Evolutionary conservation across 2,888 invertebrate genomes (phyloP).

Genomic region (Dryadula phaetusa): DNA sequence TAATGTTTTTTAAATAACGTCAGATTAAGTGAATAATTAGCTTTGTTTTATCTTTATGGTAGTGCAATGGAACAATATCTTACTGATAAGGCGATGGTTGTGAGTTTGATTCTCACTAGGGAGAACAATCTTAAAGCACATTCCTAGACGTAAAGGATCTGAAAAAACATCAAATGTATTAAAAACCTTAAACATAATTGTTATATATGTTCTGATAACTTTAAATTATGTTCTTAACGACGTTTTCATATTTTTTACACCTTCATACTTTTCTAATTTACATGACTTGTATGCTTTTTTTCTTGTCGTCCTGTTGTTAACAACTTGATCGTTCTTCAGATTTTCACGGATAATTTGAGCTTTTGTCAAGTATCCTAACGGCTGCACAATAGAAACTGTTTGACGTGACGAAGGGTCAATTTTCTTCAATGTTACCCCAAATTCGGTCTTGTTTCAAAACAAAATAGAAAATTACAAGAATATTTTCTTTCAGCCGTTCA

Average conservation of each 20-base stretch:
- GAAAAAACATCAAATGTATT: no score
- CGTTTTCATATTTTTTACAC: background rate
- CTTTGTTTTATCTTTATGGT: no score
- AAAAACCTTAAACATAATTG: no score
- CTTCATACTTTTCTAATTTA: background rate
- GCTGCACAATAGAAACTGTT: constrained; percentile 34
- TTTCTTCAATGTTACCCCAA: constrained; percentile 5
- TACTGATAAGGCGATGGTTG: no score
- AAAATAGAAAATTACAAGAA: constrained; percentile 8
- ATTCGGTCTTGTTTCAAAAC: background rate
- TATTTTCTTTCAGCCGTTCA: background rate
- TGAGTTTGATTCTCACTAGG: no score
- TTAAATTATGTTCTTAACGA: background rate
- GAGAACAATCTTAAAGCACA: no score
- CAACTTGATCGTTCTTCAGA: constrained; percentile 15
- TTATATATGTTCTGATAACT: no score
- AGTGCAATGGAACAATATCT: no score
- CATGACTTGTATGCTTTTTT: background rate
- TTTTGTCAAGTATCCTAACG: constrained; percentile 23
- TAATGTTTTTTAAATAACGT: no score
- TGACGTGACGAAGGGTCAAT: constrained; percentile 32
- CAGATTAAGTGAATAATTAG: no score
- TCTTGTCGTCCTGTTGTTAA: background rate
- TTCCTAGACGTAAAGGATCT: no score
- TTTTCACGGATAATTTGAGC: constrained; percentile 37